Evolutionary conservation across 2,113 vertebrate genomes (phyloP).

Genomic region (Phyllostomus hastatus): DNA sequence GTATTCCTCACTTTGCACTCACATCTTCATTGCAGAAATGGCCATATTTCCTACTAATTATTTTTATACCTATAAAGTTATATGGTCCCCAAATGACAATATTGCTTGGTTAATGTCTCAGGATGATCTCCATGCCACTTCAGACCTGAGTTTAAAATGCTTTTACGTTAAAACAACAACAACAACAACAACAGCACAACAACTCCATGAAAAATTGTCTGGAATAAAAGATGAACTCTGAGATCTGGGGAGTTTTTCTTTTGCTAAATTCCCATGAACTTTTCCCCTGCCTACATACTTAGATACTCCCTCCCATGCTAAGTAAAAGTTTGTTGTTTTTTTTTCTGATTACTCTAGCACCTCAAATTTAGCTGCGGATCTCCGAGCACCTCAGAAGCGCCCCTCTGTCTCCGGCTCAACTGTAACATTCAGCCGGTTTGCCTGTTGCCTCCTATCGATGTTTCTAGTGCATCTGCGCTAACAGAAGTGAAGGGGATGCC

Average conservation of each 20-base stretch:
- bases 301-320: background rate
- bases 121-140: background rate
- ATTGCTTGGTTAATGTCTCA: background rate
- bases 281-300: background rate
- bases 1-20: background rate
- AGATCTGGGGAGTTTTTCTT: background rate
- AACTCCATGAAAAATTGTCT: background rate
- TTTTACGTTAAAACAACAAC: background rate
- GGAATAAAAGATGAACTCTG: background rate
- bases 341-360: background rate
- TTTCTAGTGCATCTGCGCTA: background rate
- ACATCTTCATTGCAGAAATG: background rate
- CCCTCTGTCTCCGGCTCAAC: background rate
- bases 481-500: background rate
- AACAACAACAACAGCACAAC: background rate
- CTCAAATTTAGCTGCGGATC: background rate
- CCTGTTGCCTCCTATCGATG: rapidly evolving
- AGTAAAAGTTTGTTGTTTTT: too few relatives aligned
- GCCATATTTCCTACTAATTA: background rate
- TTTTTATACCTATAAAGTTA: background rate
- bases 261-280: background rate
- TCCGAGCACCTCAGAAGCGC: background rate
- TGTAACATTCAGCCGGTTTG: background rate
- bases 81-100: background rate
- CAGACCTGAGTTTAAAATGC: background rate